phyloP scores from a whole-genome alignment of 2,113 vertebrate species.

The Toxostoma redivivum region DNA sequence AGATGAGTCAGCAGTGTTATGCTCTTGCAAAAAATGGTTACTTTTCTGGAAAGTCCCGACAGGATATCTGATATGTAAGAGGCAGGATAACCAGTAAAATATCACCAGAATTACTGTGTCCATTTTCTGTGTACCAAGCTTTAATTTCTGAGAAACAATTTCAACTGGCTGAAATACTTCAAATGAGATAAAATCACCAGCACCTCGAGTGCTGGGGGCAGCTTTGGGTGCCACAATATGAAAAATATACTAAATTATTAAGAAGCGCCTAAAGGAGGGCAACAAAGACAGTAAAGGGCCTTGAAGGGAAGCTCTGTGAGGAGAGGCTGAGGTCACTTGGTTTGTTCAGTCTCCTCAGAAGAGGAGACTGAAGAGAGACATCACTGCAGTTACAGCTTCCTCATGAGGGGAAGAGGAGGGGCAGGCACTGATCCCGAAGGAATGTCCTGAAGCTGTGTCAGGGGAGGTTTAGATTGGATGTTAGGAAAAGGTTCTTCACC shows the following conservation, averaged over 20 bases:
- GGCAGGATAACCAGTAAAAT: neutral
- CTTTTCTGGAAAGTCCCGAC: neutral
- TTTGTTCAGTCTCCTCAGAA: neutral
- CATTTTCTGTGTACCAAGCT: neutral
- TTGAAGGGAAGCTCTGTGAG: neutral
- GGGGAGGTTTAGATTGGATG: neutral
- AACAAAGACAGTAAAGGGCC: neutral
- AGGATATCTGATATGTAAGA: neutral
- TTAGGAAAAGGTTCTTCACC: neutral
- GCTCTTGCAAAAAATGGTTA: neutral
- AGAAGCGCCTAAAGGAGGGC: too few relatives aligned
- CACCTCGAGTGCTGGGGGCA: rapidly evolving
- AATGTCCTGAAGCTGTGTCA: neutral
- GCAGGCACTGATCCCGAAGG: rapidly evolving
- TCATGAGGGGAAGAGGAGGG: neutral
- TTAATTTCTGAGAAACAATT: neutral
- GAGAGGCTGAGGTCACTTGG: neutral
- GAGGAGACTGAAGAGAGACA: neutral
- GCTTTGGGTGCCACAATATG: neutral
- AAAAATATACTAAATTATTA: neutral
- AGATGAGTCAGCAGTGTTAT: neutral
- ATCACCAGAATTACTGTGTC: neutral
- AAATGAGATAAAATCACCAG: neutral
- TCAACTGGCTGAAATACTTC: neutral
- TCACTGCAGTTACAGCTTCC: neutral